Conservation (phyloP, 2,888 invertebrate species). For the Acanthopleura granulata region DNA sequence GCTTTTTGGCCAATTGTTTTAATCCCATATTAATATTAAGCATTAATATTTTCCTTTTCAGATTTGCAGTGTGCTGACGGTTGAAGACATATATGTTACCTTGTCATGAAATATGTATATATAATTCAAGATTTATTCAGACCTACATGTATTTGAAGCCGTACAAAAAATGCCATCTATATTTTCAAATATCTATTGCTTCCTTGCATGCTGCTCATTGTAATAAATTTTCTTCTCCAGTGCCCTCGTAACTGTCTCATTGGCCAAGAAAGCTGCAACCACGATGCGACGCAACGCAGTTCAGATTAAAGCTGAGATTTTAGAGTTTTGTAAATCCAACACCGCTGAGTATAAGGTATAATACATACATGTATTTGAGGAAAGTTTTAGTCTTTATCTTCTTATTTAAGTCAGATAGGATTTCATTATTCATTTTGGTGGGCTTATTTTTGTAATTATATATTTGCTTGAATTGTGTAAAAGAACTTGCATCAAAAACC, state of each 20-base stretch:
- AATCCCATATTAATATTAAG: too few relatives aligned
- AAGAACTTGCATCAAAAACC: too few relatives aligned
- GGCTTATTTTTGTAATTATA: neutral
- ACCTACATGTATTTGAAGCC: too few relatives aligned
- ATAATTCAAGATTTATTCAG: too few relatives aligned
- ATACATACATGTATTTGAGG: neutral
- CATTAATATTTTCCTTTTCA: too few relatives aligned
- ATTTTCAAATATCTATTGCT: too few relatives aligned
- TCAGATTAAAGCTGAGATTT: slow-evolving; percentile 65
- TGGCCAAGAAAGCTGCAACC: slow-evolving; percentile 73
- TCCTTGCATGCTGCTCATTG: too few relatives aligned
- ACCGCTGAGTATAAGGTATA: slow-evolving; percentile 66
- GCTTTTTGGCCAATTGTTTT: too few relatives aligned
- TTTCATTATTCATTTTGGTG: neutral
- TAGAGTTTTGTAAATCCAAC: slow-evolving; percentile 61
- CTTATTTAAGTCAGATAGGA: neutral
- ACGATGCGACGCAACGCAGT: slow-evolving; percentile 64
- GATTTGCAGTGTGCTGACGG: too few relatives aligned
- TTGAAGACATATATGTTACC: too few relatives aligned
- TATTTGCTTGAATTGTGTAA: neutral
- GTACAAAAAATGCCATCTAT: too few relatives aligned
- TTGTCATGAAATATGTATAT: too few relatives aligned
- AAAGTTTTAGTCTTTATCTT: neutral
- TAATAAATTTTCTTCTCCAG: slow-evolving; percentile 35
- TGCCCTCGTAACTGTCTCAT: slow-evolving; percentile 42